Evolutionary conservation across 2,113 vertebrate species (phyloP).

Genomic region (Eulacestoma nigropectus): DNA sequence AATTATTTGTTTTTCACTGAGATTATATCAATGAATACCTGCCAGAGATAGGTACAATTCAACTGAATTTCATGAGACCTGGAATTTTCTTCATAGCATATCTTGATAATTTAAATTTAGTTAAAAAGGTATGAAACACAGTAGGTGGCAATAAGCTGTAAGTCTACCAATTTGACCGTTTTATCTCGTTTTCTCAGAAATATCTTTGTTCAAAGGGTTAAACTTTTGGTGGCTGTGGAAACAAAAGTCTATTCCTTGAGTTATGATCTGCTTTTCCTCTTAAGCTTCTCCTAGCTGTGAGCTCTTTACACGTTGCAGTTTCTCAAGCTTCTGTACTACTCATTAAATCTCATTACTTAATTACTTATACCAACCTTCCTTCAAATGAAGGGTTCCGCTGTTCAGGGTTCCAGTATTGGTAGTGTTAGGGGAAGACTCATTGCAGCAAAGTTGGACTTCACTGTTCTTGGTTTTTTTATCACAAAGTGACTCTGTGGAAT

Average conservation of each 20-base stretch:
- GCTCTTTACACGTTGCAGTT: neutral
- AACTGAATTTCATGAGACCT: neutral
- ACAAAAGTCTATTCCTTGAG: neutral
- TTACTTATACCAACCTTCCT: neutral
- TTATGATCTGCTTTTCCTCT: neutral
- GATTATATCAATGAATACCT: neutral
- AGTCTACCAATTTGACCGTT: neutral
- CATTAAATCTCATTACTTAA: neutral
- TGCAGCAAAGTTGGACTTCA: neutral
- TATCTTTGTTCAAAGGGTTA: neutral
- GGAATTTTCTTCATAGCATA: neutral
- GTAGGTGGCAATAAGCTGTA: neutral
- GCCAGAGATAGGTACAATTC: neutral
- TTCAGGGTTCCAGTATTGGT: neutral
- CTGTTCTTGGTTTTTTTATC: neutral
- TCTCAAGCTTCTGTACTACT: neutral
- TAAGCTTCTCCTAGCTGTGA: neutral
- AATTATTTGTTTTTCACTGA: neutral
- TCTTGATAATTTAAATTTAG: neutral
- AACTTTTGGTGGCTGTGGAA: neutral
- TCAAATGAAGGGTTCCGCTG: neutral
- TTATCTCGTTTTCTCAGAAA: neutral
- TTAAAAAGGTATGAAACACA: neutral
- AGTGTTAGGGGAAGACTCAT: neutral
- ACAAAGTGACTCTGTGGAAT: neutral